phyloP scores from a whole-genome alignment of 1,140 invertebrate genomes.

The Bradynema listronoti region DNA sequence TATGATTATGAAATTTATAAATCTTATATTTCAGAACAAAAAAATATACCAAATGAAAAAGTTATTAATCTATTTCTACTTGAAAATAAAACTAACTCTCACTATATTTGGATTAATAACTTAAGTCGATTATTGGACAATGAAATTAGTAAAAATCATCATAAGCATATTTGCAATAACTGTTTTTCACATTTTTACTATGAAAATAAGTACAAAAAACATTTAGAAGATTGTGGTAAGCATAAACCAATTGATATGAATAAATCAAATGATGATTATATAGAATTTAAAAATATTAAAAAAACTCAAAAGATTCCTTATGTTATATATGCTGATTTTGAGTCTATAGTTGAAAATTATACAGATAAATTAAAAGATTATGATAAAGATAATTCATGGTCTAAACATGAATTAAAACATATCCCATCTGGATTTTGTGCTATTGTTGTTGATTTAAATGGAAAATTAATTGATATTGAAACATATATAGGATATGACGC shows the following conservation, averaged over 20 bases:
- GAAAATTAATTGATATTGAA: no score
- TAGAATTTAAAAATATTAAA: conserved; percentile 22
- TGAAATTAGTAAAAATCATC: conserved; percentile 13
- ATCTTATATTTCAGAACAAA: conserved; percentile 16
- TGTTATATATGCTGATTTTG: conserved; percentile 25
- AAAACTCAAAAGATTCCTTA: conserved; percentile 33
- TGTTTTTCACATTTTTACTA: conserved; percentile 23
- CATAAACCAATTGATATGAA: conserved; percentile 22
- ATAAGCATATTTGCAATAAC: conserved; percentile 16
- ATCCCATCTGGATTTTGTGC: no score
- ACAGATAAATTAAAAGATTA: conserved; percentile 5
- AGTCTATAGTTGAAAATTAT: conserved; percentile 21
- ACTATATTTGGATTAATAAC: conserved; percentile 31
- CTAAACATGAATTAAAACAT: no score
- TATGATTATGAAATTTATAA: conserved; percentile 14
- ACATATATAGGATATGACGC: no score
- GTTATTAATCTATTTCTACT: conserved; percentile 18
- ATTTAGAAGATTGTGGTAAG: conserved; percentile 23
- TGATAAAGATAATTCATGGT: no score
- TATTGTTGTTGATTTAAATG: no score
- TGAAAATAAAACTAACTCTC: conserved; percentile 10
- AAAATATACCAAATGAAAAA: conserved; percentile 7
- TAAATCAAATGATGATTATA: conserved; percentile 19
- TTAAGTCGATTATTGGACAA: conserved; percentile 21
- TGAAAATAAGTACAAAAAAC: conserved; percentile 22